Percentiles rank a stretch among this genome's conserved stretches.
phyloP scores from a whole-genome alignment of 2,113 vertebrate species.

The Planiliza haematocheilus region DNA sequence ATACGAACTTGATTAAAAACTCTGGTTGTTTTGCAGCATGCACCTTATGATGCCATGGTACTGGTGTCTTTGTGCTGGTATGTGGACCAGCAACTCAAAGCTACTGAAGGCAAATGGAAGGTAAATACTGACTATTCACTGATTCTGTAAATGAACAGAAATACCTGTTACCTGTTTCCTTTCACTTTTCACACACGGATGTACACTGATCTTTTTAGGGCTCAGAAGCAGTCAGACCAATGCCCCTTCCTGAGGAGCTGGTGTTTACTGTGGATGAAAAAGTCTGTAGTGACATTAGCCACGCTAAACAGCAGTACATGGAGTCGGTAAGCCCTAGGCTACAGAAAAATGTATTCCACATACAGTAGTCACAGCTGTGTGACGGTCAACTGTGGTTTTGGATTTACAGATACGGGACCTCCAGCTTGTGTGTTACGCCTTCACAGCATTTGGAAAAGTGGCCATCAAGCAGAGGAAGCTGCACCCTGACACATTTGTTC shows the following conservation, averaged over 20 bases:
- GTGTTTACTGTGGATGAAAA: constrained; percentile 90
- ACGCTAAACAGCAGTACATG: constrained; percentile 87
- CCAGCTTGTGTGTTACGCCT: constrained; percentile 86
- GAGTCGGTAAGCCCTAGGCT: constrained; percentile 80
- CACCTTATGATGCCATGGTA: constrained; percentile 94
- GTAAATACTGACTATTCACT: constrained; percentile 74
- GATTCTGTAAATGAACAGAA: not conserved
- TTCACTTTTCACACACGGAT: constrained; percentile 10
- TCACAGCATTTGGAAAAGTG: constrained; percentile 92
- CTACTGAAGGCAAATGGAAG: constrained; percentile 92
- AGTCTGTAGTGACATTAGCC: constrained; percentile 79
- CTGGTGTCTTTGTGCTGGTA: constrained; percentile 85
- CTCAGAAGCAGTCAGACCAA: constrained; percentile 82
- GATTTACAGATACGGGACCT: constrained; percentile 85
- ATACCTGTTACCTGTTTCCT: too few species aligned
- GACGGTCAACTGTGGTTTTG: not conserved
- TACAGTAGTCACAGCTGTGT: not conserved
- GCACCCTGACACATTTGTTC: constrained; percentile 95
- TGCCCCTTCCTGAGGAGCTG: constrained; percentile 89
- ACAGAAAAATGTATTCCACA: not conserved
- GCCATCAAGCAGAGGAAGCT: constrained; percentile 87
- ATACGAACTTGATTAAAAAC: not conserved
- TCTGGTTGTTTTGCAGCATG: constrained; percentile 85
- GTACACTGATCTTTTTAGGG: constrained; percentile 82
- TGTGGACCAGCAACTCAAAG: constrained; percentile 86